phyloP scores from a whole-genome alignment of 1,140 invertebrate genomes.

The Trichomalopsis sarcophagae region DNA sequence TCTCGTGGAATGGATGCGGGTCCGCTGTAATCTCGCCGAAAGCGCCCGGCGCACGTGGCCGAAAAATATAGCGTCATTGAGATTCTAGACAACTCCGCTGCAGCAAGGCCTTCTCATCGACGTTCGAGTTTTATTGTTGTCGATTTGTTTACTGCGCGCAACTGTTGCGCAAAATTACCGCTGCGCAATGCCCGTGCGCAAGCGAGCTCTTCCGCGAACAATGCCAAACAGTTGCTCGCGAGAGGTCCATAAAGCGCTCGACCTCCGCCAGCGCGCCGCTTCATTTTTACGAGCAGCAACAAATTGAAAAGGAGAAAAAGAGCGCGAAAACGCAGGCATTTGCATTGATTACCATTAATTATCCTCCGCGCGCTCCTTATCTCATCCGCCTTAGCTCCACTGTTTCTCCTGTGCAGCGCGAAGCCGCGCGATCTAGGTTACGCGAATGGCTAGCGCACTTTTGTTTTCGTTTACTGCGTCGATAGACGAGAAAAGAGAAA shows the following conservation, averaged over 20 bases:
- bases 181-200: too few species aligned
- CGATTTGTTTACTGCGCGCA: neutral
- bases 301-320: neutral
- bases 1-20: conserved; percentile 19
- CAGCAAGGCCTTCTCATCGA: neutral
- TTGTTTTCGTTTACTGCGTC: neutral
- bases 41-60: neutral
- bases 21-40: neutral
- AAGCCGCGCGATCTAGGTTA: neutral
- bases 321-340: neutral
- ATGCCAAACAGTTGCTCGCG: too few species aligned
- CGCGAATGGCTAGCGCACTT: neutral
- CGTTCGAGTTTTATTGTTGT: neutral
- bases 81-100: neutral
- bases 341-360: conserved; percentile 25
- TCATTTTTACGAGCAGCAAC: conserved; percentile 5
- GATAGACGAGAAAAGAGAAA: neutral
- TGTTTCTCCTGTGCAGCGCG: neutral
- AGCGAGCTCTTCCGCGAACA: too few species aligned
- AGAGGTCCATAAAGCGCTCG: neutral
- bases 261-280: neutral
- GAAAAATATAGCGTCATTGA: neutral
- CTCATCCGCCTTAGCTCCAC: neutral
- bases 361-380: neutral
- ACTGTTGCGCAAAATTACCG: too few species aligned